Evolutionary conservation across 2,888 invertebrate species (phyloP).

Genomic region (Apoda limacodes): DNA sequence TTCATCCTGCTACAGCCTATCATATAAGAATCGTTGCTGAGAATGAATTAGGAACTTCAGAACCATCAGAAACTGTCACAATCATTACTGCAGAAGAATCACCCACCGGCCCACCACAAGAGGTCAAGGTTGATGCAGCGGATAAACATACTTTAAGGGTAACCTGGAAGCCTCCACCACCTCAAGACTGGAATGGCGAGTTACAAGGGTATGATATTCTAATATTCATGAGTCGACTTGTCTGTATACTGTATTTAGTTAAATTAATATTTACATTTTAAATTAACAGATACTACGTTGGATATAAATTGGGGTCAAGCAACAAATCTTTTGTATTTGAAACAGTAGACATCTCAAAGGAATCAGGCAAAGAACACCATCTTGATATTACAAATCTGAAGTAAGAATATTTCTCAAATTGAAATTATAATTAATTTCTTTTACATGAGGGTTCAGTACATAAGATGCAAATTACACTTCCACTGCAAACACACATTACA

Average conservation of each 20-base stretch:
- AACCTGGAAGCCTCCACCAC: constrained; percentile 91
- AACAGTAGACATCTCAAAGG: constrained; percentile 91
- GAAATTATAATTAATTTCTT: no score
- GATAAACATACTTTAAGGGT: constrained; percentile 90
- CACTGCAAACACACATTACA: no score
- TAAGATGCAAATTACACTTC: no score
- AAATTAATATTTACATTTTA: no score
- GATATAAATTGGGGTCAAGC: constrained; percentile 85
- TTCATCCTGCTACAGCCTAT: constrained; percentile 92
- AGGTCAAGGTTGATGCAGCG: constrained; percentile 85
- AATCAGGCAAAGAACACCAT: constrained; percentile 91
- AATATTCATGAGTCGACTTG: no score
- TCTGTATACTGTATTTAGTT: no score
- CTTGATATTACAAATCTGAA: constrained; percentile 84
- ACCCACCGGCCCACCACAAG: constrained; percentile 85
- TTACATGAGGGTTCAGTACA: no score
- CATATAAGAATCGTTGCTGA: constrained; percentile 93
- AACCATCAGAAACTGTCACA: constrained; percentile 91
- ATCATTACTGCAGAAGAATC: constrained; percentile 97
- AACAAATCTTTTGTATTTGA: constrained; percentile 91
- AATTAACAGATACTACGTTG: constrained; percentile 91
- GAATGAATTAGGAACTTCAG: constrained; percentile 93
- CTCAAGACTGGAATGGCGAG: constrained; percentile 93
- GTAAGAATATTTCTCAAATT: constrained; percentile 47
- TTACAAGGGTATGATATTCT: constrained; percentile 67